Evolutionary conservation across 2,888 invertebrate genomes (phyloP).

Genomic region (Andrena fulva): DNA sequence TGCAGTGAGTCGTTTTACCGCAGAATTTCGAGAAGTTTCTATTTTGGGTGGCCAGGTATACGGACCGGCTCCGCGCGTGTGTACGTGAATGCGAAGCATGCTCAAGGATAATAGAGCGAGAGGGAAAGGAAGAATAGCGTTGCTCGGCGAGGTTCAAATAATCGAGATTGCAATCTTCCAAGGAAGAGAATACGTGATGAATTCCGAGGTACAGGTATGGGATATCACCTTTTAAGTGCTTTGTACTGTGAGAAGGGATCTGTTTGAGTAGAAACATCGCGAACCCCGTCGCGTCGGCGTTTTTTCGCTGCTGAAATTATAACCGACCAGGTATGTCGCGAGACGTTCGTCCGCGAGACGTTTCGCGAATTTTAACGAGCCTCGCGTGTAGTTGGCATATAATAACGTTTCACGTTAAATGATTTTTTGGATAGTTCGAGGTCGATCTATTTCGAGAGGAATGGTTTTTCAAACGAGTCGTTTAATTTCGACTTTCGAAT

Average conservation of each 20-base stretch:
- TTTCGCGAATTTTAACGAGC: neutral
- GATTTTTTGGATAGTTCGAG: neutral
- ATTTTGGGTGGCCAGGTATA: neutral
- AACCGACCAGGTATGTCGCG: neutral
- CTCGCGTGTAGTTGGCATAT: neutral
- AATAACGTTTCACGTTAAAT: neutral
- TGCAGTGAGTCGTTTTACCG: neutral
- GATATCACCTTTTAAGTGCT: neutral
- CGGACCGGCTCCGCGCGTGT: neutral
- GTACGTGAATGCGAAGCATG: neutral
- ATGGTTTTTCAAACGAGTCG: too few relatives aligned
- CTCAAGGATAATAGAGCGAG: conserved; percentile 21
- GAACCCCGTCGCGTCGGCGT: neutral
- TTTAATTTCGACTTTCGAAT: too few relatives aligned
- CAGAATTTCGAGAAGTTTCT: conserved; percentile 8
- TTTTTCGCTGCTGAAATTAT: conserved; percentile 3
- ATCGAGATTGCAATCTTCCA: conserved; percentile 18
- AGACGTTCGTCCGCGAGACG: neutral
- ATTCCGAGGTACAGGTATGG: neutral
- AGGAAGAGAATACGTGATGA: conserved; percentile 16
- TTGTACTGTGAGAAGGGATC: neutral
- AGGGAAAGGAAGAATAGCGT: conserved; percentile 8
- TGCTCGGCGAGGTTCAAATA: neutral
- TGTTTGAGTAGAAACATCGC: neutral
- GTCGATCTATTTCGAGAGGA: too few relatives aligned